Evolutionary conservation across 1,140 invertebrate genomes (phyloP).

Genomic region (Hyles euphorbiae): DNA sequence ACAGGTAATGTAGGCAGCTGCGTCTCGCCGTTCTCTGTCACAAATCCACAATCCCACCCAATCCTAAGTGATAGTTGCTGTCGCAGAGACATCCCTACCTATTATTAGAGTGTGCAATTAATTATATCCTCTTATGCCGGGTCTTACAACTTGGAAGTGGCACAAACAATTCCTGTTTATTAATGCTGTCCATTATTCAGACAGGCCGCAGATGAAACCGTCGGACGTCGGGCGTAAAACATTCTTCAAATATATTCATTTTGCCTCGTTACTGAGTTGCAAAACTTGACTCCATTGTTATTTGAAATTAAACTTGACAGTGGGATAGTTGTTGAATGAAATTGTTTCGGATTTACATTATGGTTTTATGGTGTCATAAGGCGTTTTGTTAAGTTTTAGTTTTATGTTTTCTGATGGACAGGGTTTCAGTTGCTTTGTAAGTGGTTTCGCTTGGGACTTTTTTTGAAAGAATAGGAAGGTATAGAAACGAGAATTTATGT

Average conservation of each 20-base stretch:
- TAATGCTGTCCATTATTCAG: slow-evolving; percentile 67
- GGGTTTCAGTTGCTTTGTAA: too few species aligned
- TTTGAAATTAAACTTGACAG: slow-evolving; percentile 16
- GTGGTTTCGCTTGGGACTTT: too few species aligned
- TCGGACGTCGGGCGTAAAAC: slow-evolving; percentile 41
- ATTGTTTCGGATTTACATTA: too few species aligned
- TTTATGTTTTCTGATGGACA: too few species aligned
- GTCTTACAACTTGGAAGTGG: slow-evolving; percentile 36
- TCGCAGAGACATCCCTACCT: slow-evolving; percentile 25
- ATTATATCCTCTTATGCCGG: slow-evolving; percentile 46
- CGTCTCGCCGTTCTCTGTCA: not conserved
- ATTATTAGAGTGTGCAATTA: slow-evolving; percentile 47
- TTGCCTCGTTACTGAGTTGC: slow-evolving; percentile 49
- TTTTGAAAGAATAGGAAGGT: too few species aligned
- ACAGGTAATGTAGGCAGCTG: too few species aligned
- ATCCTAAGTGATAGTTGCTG: slow-evolving; percentile 44
- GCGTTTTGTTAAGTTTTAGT: too few species aligned
- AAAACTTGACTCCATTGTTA: slow-evolving; percentile 47
- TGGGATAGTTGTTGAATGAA: slow-evolving; percentile 9
- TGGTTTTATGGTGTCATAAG: too few species aligned
- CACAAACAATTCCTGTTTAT: slow-evolving; percentile 53
- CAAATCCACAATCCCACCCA: slow-evolving; percentile 20
- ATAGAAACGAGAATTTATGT: too few species aligned
- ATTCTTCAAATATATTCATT: slow-evolving; percentile 59
- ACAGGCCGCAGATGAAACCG: slow-evolving; percentile 59